A percentile compares a stretch with the other conserved stretches of the same genome.
phyloP scores from a whole-genome alignment of 2,113 vertebrate species.

The Polyodon spathula region DNA sequence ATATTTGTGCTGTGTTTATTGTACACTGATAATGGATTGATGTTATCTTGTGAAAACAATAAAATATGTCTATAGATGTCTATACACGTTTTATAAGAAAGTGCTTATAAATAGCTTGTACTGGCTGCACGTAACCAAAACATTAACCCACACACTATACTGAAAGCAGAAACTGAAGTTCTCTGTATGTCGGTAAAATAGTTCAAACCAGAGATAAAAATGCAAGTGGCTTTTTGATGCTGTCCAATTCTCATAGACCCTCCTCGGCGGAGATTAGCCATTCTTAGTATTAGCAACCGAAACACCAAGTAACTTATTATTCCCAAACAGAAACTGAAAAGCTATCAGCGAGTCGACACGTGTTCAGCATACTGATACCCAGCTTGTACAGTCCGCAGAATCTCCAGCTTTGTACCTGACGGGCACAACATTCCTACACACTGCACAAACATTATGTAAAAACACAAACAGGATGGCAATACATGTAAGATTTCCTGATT shows the following conservation, averaged over 20 bases:
- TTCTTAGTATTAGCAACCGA: not conserved
- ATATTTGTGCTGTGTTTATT: no score
- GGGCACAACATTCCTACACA: not conserved
- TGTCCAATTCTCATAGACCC: not conserved
- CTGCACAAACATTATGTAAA: constrained; percentile 1
- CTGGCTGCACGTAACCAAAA: no score
- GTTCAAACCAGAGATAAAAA: no score
- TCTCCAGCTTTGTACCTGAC: not conserved
- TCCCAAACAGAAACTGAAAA: not conserved
- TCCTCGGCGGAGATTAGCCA: not conserved
- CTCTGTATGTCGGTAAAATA: no score
- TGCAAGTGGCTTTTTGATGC: no score
- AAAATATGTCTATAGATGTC: no score
- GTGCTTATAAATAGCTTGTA: no score
- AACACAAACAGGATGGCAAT: not conserved
- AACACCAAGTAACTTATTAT: not conserved
- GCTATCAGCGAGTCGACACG: not conserved
- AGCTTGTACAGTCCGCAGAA: not conserved
- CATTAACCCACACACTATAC: no score
- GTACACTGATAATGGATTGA: no score
- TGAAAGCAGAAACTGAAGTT: no score
- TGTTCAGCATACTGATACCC: not conserved
- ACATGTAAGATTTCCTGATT: constrained; percentile 3
- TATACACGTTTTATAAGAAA: no score
- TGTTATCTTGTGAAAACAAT: no score